Base-by-base conservation (phyloP, 2,888 invertebrate genomes). In the Ganaspis brasiliensis region DNA sequence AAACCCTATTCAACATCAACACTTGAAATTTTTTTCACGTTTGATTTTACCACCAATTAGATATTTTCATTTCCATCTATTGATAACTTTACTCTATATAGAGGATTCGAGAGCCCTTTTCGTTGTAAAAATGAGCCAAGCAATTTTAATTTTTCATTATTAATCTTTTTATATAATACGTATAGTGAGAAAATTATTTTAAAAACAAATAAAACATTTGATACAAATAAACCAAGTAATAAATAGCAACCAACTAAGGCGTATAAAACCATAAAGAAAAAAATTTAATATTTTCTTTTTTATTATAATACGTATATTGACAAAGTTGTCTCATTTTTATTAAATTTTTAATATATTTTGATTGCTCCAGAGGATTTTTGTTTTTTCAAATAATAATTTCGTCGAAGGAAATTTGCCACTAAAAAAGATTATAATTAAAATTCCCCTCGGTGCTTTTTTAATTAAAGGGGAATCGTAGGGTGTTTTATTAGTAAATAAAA, bases 1-100 rank as follows among this genome's bases (percentile, higher is more conserved):
- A 76, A 78, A 81, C 77, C 40, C 61, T 16, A 35, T 37, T 37
- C 61, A 61, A 61, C 16, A 61, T 61, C 35, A 61, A 61, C 35
- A 19, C 19, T 61, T 35, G 31, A 61, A 31, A 61, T 61, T 61
- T 61, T 61, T 31, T 61, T n/a, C 52, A 19, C 52, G 52, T 52
- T 52, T 52, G 19, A 52, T 52, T 52, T 52, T 52, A 52, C 52
- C 16, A 52, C 52, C 52, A 52, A 52, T 52, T 52, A 52, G 52
- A 52, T 52, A 52, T 19, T 52, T 16, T 52, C 52, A 52, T 52
- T 52, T 52, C 19, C n/a, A 52, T 52, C 52, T 52, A 52, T 19
- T 52, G 19, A 19, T 52, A 52, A 52, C 16, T 52, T 52, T 19
- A 52, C 19, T 52, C 19, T 52, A 52, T 19, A 52, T 9, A 52